phyloP scores from a whole-genome alignment of 2,797 vertebrate genomes.

The Graptemys geographica region DNA sequence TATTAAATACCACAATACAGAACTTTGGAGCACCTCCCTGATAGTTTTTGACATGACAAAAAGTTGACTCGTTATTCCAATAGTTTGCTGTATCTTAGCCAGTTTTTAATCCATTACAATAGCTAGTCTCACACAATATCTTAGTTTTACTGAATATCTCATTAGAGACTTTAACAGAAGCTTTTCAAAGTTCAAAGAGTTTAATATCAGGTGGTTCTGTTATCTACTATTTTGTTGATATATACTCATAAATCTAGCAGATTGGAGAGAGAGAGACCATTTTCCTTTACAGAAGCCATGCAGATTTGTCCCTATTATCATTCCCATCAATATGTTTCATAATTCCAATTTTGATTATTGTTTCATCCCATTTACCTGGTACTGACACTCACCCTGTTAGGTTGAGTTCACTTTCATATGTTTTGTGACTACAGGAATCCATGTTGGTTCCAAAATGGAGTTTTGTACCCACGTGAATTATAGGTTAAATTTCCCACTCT shows the following conservation, averaged over 20 bases:
- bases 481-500: no score
- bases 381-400: not conserved
- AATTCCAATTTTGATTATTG: not conserved
- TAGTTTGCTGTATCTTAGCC: not conserved
- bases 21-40: not conserved
- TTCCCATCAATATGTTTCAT: not conserved
- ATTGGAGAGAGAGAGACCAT: no score
- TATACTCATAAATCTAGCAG: not conserved
- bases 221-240: not conserved
- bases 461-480: no score
- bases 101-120: not conserved
- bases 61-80: not conserved
- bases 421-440: no score
- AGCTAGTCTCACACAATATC: not conserved
- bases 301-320: not conserved
- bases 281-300: not conserved
- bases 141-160: not conserved
- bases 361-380: not conserved
- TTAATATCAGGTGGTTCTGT: not conserved
- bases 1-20: not conserved
- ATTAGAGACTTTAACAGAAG: no score
- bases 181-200: not conserved
- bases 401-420: no score
- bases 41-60: not conserved
- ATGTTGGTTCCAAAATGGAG: no score